Percentiles rank a stretch among this genome's conserved stretches.
phyloP scores from a whole-genome alignment of 2,888 invertebrate genomes.

The Oscheius sp. region DNA sequence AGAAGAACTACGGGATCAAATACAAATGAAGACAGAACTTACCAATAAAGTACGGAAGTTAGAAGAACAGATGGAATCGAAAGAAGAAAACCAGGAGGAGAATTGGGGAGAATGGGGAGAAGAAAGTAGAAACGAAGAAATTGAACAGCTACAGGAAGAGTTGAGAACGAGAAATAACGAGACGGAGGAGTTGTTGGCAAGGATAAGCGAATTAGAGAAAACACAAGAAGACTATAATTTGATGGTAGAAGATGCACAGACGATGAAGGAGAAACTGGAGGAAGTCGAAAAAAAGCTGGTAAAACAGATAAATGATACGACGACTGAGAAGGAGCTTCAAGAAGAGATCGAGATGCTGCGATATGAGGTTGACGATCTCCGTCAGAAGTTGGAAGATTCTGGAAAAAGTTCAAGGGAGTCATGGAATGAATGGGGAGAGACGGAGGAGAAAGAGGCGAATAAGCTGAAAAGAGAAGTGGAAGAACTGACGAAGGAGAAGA shows the following conservation, averaged over 20 bases:
- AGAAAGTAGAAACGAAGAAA: neutral
- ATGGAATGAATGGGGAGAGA: constrained; percentile 1
- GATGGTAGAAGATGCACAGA: neutral
- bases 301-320: neutral
- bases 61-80: neutral
- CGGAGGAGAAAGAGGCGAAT: neutral
- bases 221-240: neutral
- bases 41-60: neutral
- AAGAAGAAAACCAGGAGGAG: neutral
- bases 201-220: neutral
- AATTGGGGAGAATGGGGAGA: constrained; percentile 12
- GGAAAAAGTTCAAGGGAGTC: neutral
- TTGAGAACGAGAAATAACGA: neutral
- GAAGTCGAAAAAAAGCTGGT: neutral
- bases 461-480: neutral
- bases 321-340: neutral
- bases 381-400: neutral
- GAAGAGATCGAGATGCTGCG: neutral
- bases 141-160: neutral
- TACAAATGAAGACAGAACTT: neutral
- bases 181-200: neutral
- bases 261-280: neutral
- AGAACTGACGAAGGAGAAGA: neutral
- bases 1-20: neutral
- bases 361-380: neutral